Base-by-base conservation (phyloP, 2,113 vertebrate genomes). In the Lethenteron reissneri region DNA sequence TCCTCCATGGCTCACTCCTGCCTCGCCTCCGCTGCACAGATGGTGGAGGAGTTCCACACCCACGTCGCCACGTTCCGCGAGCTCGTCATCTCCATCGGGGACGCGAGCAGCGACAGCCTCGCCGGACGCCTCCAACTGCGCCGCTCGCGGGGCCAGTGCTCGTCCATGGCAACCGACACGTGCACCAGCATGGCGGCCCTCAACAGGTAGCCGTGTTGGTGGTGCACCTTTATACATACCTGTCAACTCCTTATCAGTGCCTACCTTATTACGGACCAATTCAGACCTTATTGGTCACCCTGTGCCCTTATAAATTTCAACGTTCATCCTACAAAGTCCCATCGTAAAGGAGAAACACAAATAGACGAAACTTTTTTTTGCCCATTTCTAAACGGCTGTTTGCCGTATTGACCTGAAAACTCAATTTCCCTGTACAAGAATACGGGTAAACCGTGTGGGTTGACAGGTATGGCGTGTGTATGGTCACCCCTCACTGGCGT, bases 41-140 rank as follows among this genome's bases (percentile, higher is more conserved):
- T 96, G 77, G 92, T 97, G 76, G 90, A 96, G 80, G 92, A 97
- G 75, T 96, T 97, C 82, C 95, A 97, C 77, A 96, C 89, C 7
- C 88, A 95, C 76, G 92, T 97, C 82, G 92, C 92, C 78, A 83
- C 94, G 15, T 97, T 88, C 75, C 88, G 92, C 73, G 92, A 97
- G 73, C 78, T 96, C 80, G 92, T 97, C 58, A 97, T 97, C 83
- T 97, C 91, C 73, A 90, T 95, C 62, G 92, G 92, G 59, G 92
- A 97, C 71, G 83, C 92, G 77, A 87, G 90, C 0, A 81, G 85
- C 72, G 89, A 86, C 75, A 90, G 87, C 76, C 88, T 84, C 1
- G 84, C 87, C 69, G 81, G 95, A 57, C 84, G 88, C 21, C 84
- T 79, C 0, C 89, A 92, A 79, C 88, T 95, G 88, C 85, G 89